phyloP scores from a whole-genome alignment of 2,113 vertebrate genomes.

The Pavo muticus region DNA sequence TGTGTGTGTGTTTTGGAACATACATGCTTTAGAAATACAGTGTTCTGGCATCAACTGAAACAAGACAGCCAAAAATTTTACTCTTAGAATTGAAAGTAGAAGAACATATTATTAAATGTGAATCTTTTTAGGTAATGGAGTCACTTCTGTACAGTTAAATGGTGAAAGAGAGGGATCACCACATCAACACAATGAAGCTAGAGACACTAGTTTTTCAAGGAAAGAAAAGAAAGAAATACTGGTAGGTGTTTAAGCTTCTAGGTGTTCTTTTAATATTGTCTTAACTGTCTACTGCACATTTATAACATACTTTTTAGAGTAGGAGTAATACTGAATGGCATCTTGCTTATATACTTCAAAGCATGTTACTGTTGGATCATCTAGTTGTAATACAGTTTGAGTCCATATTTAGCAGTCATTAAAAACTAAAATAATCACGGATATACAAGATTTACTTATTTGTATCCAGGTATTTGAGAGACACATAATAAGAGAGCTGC shows the following conservation, averaged over 20 bases:
- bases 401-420: neutral
- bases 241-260: constrained; percentile 76
- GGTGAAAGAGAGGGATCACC: constrained; percentile 85
- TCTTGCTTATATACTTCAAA: neutral
- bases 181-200: constrained; percentile 80
- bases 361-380: neutral
- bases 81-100: neutral
- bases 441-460: neutral
- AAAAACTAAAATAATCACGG: neutral
- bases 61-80: neutral
- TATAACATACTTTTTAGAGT: neutral
- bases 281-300: neutral
- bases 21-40: neutral
- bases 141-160: constrained; percentile 86
- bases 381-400: neutral
- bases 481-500: rapidly evolving
- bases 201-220: constrained; percentile 86
- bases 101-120: neutral
- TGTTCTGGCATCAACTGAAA: neutral
- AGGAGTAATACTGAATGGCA: neutral
- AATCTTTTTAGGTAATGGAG: constrained; percentile 87
- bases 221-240: constrained; percentile 93
- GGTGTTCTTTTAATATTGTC: neutral
- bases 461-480: neutral
- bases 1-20: neutral